A percentile compares a stretch with the other conserved stretches of the same genome.
These are phyloP conservation scores for Eretmocerus hayati DNA, from an alignment of 2,888 invertebrate genomes.

Conservation along the genomic window DNA sequence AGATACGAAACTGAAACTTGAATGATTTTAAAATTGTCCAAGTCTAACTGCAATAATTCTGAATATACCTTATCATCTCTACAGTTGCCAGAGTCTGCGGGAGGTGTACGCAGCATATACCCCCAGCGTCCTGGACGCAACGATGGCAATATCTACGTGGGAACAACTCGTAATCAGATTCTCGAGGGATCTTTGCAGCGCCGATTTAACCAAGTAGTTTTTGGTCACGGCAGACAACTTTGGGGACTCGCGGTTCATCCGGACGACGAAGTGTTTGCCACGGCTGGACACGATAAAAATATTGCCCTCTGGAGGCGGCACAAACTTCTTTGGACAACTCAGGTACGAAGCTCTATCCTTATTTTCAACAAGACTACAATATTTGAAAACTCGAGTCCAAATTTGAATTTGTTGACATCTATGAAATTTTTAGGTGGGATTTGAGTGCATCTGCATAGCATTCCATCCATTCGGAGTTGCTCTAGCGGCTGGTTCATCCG, in stretches of 20 bases:
- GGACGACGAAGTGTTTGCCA: constrained; percentile 84
- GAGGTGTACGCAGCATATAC: constrained; percentile 84
- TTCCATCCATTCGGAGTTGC: constrained; percentile 86
- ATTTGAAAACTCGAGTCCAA: too few species aligned
- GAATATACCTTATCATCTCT: too few species aligned
- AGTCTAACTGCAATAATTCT: too few species aligned
- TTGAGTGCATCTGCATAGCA: constrained; percentile 80
- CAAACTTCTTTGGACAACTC: constrained; percentile 78
- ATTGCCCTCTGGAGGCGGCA: constrained; percentile 87
- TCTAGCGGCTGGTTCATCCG: constrained; percentile 80
- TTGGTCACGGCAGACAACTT: constrained; percentile 82
- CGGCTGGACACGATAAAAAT: constrained; percentile 85
- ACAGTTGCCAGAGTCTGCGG: constrained; percentile 77
- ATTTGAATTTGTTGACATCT: too few species aligned
- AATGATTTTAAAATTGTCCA: too few species aligned
- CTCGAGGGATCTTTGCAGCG: constrained; percentile 85
- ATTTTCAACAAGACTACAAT: too few species aligned
- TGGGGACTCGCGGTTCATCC: constrained; percentile 87
- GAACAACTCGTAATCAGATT: constrained; percentile 82
- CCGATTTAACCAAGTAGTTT: constrained; percentile 77
- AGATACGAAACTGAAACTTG: too few species aligned
- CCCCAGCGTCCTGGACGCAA: constrained; percentile 81
- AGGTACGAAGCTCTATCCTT: too few species aligned
- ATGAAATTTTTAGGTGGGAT: constrained; percentile 70
- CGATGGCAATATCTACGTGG: constrained; percentile 86